These are phyloP conservation scores for Pyrrhosoma nymphula DNA, from an alignment of 2,888 invertebrate genomes.

Conservation along the genomic window DNA sequence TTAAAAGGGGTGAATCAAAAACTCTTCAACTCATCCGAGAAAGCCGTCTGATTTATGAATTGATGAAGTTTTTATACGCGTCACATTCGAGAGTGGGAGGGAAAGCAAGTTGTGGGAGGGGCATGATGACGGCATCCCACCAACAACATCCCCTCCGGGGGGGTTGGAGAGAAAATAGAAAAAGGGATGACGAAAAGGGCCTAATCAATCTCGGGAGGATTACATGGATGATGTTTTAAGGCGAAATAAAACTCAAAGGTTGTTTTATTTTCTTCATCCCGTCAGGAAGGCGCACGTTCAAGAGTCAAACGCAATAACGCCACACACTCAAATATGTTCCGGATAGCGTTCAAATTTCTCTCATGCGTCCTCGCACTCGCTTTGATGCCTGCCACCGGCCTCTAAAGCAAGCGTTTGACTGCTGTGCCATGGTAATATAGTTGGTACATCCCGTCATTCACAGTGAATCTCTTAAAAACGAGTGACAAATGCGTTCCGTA, in stretches of 20 bases:
- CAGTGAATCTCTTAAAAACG: background rate
- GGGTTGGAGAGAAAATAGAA: background rate
- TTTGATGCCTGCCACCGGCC: background rate
- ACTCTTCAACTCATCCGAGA: constrained; percentile 5
- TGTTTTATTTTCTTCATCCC: background rate
- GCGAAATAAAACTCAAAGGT: background rate
- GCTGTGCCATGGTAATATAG: background rate
- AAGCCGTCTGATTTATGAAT: constrained; percentile 21
- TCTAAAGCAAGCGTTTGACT: background rate
- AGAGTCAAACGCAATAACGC: background rate
- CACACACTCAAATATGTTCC: background rate
- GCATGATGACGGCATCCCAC: background rate
- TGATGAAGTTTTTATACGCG: background rate
- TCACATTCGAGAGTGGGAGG: background rate
- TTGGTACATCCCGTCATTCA: background rate
- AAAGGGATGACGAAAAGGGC: background rate
- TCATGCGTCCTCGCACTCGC: background rate
- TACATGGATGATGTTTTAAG: constrained; percentile 6
- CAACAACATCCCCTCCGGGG: background rate
- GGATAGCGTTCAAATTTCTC: background rate
- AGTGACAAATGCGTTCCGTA: background rate
- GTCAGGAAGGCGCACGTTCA: background rate
- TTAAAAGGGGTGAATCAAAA: background rate
- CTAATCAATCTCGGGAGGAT: constrained; percentile 22
- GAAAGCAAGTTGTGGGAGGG: background rate